Evolutionary conservation across 2,113 vertebrate genomes (phyloP), one percentile per base, ranked within the genome.

Genomic region (Shinisaurus crocodilurus): DNA sequence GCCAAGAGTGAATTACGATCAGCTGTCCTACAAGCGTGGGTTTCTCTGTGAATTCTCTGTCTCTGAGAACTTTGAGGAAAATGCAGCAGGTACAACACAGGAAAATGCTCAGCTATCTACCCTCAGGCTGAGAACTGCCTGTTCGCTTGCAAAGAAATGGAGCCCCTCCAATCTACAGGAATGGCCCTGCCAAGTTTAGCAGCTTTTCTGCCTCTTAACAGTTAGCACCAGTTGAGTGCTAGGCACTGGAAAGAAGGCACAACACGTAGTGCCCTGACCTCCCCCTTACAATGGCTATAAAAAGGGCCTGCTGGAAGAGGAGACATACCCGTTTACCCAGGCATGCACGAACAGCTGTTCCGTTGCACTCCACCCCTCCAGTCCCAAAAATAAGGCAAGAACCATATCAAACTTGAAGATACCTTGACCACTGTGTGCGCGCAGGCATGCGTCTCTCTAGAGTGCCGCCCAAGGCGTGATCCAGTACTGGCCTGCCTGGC

Each of bases 341-440:
- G 50, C 67, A 83, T 20, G 20, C n/a, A 40, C 18, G 60, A 70
- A 23, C 69, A 72, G 67, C n/a, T 87, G 85, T 60, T 60, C 85
- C 8, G 32, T 12, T n/a, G 43, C 50, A 57, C 80, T 60, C 32
- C 86, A 27, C 18, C 37, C 48, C 18, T 37, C 48, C 9, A 13
- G 29, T 29, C 74, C 57, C 43, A 57, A 89, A 89, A 82, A 88
- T 70, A 54, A 72, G 16, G 48, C 79, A 75, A 88, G 15, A 72
- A 34, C 43, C 54, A 60, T 18, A 0, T 70, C 76, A 23, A 50
- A 37, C 43, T 60, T 8, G 75, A 80, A 48, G 43, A n/a, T 3
- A 32, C 1, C 60, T 16, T 50, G 77, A 70, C 45, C 2, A 48
- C 63, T 37, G 5, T 32, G 18, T 20, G 37, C 25, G 72, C 9